phyloP scores from a whole-genome alignment of 2,888 invertebrate species.

The Callimorpha dominula region DNA sequence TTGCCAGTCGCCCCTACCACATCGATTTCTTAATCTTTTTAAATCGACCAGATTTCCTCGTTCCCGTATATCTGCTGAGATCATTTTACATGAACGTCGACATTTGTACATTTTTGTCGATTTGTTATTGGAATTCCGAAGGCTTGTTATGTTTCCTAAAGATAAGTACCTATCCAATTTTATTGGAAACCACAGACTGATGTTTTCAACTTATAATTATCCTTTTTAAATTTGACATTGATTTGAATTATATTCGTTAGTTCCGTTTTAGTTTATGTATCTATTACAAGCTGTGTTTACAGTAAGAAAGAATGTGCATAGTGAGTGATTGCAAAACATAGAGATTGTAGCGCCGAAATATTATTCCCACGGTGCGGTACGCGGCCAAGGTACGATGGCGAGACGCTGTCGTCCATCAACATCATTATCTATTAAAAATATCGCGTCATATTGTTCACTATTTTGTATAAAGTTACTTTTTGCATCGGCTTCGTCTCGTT shows the following conservation, averaged over 20 bases:
- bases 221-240: neutral
- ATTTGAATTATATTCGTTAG: neutral
- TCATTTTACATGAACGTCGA: constrained; percentile 48
- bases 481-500: constrained; percentile 66
- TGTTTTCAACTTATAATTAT: neutral
- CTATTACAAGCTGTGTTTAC: constrained; percentile 55
- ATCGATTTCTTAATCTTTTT: constrained; percentile 79
- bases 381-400: constrained; percentile 58
- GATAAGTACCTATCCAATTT: constrained; percentile 1
- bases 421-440: constrained; percentile 86
- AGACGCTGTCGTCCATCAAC: constrained; percentile 83
- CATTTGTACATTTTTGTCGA: constrained; percentile 42
- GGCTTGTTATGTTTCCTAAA: constrained; percentile 14
- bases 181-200: neutral
- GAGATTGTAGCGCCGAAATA: constrained; percentile 78
- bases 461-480: constrained; percentile 83
- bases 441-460: constrained; percentile 85
- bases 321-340: constrained; percentile 78
- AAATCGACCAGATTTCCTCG: constrained; percentile 67
- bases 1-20: constrained; percentile 66
- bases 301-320: constrained; percentile 63
- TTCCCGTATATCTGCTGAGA: constrained; percentile 59
- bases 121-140: constrained; percentile 34
- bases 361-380: constrained; percentile 82
- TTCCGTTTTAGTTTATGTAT: constrained; percentile 18